Conservation (phyloP, 2,113 vertebrate species). For the Cyprinodon brontotheroides region DNA sequence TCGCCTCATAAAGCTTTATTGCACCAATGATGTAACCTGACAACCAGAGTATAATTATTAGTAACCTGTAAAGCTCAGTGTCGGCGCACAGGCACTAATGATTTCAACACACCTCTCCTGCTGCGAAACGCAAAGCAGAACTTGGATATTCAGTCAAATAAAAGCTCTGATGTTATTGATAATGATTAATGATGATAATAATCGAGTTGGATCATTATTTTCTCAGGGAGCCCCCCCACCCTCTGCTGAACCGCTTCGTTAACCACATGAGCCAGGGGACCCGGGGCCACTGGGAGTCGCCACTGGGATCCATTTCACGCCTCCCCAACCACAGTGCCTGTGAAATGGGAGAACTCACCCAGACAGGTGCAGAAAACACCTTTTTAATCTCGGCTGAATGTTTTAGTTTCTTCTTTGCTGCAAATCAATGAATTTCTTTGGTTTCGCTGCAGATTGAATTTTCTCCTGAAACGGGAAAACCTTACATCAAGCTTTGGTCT, state of each 20-base stretch:
- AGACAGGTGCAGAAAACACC: constrained; percentile 84
- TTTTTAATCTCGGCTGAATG: neutral
- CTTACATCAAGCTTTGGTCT: neutral
- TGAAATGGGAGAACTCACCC: constrained; percentile 95
- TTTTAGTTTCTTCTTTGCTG: neutral
- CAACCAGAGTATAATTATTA: neutral
- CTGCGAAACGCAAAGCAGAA: neutral
- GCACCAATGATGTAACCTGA: neutral
- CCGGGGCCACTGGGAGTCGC: constrained; percentile 85
- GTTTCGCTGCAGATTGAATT: neutral
- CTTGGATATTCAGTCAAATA: neutral
- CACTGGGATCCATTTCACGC: constrained; percentile 86
- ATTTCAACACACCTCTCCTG: neutral
- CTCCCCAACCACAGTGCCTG: constrained; percentile 89
- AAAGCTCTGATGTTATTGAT: neutral
- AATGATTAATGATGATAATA: neutral
- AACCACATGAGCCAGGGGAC: constrained; percentile 87
- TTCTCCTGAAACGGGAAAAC: neutral
- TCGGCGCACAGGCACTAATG: neutral
- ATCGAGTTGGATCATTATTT: neutral
- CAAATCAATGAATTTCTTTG: neutral
- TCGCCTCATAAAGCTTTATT: neutral
- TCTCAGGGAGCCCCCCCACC: constrained; percentile 89
- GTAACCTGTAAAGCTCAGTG: neutral
- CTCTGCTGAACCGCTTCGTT: constrained; percentile 87